Base-by-base conservation (phyloP, 2,797 vertebrate species). In the Ciconia nigra region DNA sequence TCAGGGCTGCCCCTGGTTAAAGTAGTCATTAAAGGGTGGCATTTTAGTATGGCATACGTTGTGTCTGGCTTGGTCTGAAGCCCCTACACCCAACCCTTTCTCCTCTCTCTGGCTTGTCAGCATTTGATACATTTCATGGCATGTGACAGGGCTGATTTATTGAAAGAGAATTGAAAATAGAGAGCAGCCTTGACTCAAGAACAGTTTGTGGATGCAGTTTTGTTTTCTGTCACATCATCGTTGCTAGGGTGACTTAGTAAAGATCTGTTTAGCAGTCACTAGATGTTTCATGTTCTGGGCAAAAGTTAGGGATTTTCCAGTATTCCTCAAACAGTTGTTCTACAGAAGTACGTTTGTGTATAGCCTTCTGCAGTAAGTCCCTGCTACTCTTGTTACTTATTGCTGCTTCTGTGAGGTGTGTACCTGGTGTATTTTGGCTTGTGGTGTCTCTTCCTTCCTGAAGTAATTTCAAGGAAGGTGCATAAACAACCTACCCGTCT, bases 201-300 rank as follows among this genome's bases (percentile, higher is more conserved):
- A 59, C 6, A 5, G 65, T 73, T 70, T 83, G 80, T 31, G 69
- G 89, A 94, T 95, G 72, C 0, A 0, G 47, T 90, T 96, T 96
- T 93, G 92, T 96, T 95, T 97, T 94, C 82, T 89, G 87, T 94
- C 94, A 79, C 74, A 76, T 96, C 49, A 47, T 47, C 0, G 93
- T 95, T 96, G 95, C 94, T 89, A 96, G 95, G 90, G 97, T 90
- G 76, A 96, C 65, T 88, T 65, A 85, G 62, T 54, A 76, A 72
- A 81, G 61, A 87, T 77, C 65, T 87, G 25, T 91, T 92, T 91
- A 85, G 78, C 83, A 89, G 71, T 92, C 88, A n/a, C 41, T 92
- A 62, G 44, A 46, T 92, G 37, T 92, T 90, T 85, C 62, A 22
- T 76, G 28, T 94, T 92, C 86, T 87, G 81, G 66, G 74, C 83